Evolutionary conservation across 2,888 invertebrate genomes (phyloP), one percentile per base, ranked within the genome.

Genomic region (Oscheius onirici): DNA sequence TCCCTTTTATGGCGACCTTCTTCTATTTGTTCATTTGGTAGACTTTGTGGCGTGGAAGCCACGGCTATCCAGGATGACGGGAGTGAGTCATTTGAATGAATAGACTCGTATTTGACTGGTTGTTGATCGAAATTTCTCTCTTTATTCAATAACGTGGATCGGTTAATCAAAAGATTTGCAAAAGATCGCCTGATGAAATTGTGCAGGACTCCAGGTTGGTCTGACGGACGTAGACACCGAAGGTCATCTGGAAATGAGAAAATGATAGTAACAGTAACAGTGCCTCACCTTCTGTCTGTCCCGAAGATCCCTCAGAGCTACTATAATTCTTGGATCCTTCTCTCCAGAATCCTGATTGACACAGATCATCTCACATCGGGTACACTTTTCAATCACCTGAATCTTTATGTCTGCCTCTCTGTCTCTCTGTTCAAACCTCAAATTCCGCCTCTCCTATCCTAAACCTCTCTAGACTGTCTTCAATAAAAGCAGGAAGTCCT

Each of bases 311-410:
- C 88, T 69, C 26, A 90, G 81, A 2, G 89, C 88, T 41, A 83
- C 63, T 51, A 87, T 66, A 8, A 86, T 57, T 28, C 88, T 87
- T 24, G 86, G 86, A 69, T 86, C 87, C 76, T 86, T 93, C 78
- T 91, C 90, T 0, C 94, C 95, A 1, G 92, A 93, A 54, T 90
- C 90, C 89, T 95, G 96, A 89, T 97, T 93, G 74, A 96, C 93
- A 88, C 96, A 95, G 72, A 97, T 93, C 94, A 97, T 96, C 89
- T 95, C 94, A 88, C 97, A 97, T 68, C 97, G 91, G 0, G 92
- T 92, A 86, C 96, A 97, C 51, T 91, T 91, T 0, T 93, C 94
- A 43, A 76, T 78, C 57, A 85, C 83, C 86, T 86, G 54, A 65
- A 79, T 73, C 34, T 34, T 2, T 26, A 41, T 41, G 41, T 49